phyloP scores from a whole-genome alignment of 1,140 invertebrate species.

The Propsilocerus akamusi region DNA sequence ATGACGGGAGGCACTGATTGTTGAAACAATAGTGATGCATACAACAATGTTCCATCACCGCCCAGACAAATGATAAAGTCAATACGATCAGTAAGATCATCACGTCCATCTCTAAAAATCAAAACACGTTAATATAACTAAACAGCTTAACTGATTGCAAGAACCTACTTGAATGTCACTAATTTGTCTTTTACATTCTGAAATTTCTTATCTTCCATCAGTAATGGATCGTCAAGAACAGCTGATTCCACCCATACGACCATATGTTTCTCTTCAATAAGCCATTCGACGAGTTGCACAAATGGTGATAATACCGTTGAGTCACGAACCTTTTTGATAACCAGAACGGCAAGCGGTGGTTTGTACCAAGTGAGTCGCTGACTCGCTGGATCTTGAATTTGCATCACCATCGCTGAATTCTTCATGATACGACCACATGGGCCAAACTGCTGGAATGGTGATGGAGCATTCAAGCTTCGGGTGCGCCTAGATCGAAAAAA shows the following conservation, averaged over 20 bases:
- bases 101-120: constrained; percentile 50
- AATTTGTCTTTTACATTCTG: constrained; percentile 57
- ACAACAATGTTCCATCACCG: constrained; percentile 89
- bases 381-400: constrained; percentile 78
- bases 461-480: constrained; percentile 80
- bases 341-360: constrained; percentile 79
- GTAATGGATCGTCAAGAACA: constrained; percentile 61
- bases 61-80: constrained; percentile 93
- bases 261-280: constrained; percentile 87
- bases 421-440: constrained; percentile 93
- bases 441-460: constrained; percentile 85
- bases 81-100: constrained; percentile 81
- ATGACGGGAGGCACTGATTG: constrained; percentile 93
- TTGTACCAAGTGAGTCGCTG: constrained; percentile 94
- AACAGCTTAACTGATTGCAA: neutral
- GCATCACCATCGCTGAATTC: constrained; percentile 91
- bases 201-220: constrained; percentile 54
- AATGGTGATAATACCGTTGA: constrained; percentile 74
- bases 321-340: constrained; percentile 92
- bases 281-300: constrained; percentile 83
- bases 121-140: neutral
- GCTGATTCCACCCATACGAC: constrained; percentile 83
- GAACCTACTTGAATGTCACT: constrained; percentile 52
- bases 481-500: constrained; percentile 58
- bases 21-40: constrained; percentile 87